Evolutionary conservation across 2,797 vertebrate genomes (phyloP).

Genomic region (Peromyscus nudipes): DNA sequence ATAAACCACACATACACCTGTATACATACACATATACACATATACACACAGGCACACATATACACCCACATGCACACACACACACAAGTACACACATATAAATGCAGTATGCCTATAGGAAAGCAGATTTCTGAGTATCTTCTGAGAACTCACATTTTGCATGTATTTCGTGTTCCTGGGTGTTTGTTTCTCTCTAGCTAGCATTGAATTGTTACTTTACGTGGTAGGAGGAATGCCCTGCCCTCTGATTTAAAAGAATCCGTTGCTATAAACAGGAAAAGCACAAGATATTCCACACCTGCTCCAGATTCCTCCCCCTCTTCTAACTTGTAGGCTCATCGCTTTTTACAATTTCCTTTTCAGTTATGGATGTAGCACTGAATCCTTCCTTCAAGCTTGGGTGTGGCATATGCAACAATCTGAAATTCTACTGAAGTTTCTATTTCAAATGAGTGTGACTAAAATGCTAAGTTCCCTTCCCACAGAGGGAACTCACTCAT

Average conservation of each 20-base stretch:
- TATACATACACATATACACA: neutral
- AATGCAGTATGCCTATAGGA: slow-evolving; percentile 46
- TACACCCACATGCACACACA: neutral
- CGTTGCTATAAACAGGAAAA: neutral
- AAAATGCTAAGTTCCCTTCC: neutral
- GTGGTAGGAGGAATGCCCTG: neutral
- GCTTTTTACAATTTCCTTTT: neutral
- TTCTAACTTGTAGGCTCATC: neutral
- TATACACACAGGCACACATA: neutral
- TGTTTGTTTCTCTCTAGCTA: slow-evolving; percentile 13
- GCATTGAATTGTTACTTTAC: neutral
- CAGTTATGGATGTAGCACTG: neutral
- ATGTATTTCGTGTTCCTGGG: neutral
- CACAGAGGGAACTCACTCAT: no score
- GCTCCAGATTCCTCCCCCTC: neutral
- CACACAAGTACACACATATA: no score
- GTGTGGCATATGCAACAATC: neutral
- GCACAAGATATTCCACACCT: neutral
- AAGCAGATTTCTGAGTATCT: slow-evolving; percentile 68
- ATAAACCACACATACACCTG: no score
- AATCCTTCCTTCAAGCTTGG: neutral
- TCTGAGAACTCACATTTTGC: neutral
- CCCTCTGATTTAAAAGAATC: neutral
- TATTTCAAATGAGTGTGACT: slow-evolving; percentile 8
- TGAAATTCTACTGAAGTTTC: neutral